Evolutionary conservation across 2,113 vertebrate genomes (phyloP).

Genomic region (Nyctibius bracteatus): DNA sequence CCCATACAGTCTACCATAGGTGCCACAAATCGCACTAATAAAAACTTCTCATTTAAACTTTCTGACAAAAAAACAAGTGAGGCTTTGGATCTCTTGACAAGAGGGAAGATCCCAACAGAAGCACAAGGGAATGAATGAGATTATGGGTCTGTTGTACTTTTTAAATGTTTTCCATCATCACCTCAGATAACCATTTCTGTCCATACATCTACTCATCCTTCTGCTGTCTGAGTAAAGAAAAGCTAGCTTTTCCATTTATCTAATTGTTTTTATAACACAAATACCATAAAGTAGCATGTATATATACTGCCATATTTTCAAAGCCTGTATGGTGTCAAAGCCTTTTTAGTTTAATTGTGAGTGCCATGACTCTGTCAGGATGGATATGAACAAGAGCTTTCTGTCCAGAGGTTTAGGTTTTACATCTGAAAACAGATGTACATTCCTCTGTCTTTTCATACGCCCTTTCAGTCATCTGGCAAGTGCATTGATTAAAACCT

Average conservation of each 20-base stretch:
- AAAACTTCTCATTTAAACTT: neutral
- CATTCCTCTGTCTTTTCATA: neutral
- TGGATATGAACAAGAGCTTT: neutral
- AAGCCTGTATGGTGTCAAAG: neutral
- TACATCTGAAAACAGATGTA: neutral
- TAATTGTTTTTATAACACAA: neutral
- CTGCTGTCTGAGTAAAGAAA: neutral
- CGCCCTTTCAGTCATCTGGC: neutral
- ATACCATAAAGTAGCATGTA: neutral
- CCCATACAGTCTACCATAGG: neutral
- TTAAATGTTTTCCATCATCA: neutral
- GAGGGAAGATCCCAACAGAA: neutral
- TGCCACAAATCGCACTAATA: neutral
- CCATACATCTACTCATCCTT: neutral
- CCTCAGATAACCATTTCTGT: neutral
- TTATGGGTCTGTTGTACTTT: neutral
- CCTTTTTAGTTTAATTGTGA: neutral
- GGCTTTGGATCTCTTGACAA: neutral
- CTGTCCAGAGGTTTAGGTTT: neutral
- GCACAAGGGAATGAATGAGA: neutral
- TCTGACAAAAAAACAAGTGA: neutral
- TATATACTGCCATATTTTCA: neutral
- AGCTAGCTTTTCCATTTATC: neutral
- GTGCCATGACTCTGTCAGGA: neutral
- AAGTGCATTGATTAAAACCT: neutral